Evolutionary conservation across 2,113 vertebrate species (phyloP).

Genomic region (Telmatochromis sp.): DNA sequence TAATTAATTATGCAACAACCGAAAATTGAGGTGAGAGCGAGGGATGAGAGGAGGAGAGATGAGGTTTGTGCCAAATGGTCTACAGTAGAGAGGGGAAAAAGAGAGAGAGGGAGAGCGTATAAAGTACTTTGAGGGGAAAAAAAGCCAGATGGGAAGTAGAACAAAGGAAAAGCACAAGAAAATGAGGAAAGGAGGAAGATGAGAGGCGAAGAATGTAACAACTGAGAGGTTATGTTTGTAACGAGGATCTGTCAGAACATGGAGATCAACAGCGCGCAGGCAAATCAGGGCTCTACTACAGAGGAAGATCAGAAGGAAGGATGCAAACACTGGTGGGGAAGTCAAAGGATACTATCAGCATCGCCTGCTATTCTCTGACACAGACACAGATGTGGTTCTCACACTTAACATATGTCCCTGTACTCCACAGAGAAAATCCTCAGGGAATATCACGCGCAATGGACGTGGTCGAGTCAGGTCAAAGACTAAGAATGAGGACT

Average conservation of each 20-base stretch:
- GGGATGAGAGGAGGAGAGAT: conserved; percentile 57
- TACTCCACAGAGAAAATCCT: background rate
- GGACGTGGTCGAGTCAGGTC: background rate
- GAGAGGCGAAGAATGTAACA: conserved; percentile 24
- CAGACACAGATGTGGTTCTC: conserved; percentile 18
- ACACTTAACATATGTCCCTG: conserved; percentile 9
- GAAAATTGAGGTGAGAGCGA: conserved; percentile 75
- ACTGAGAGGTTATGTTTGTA: conserved; percentile 39
- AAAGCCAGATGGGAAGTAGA: conserved; percentile 46
- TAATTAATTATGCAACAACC: conserved; percentile 78
- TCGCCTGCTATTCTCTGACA: background rate
- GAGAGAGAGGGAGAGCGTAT: background rate
- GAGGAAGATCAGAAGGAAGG: conserved; percentile 12
- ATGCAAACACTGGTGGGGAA: conserved; percentile 10
- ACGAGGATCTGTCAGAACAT: conserved; percentile 26
- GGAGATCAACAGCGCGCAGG: conserved; percentile 7
- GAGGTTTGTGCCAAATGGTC: conserved; percentile 59
- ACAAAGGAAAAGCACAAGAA: conserved; percentile 41
- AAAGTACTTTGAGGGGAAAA: background rate
- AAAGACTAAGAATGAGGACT: background rate
- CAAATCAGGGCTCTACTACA: conserved; percentile 12
- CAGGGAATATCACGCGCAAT: background rate
- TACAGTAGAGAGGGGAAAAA: conserved; percentile 21
- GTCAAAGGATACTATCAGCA: conserved; percentile 6
- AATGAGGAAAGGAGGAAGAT: conserved; percentile 33